Evolutionary conservation across 2,797 vertebrate species (phyloP).

Genomic region (Alca torda): DNA sequence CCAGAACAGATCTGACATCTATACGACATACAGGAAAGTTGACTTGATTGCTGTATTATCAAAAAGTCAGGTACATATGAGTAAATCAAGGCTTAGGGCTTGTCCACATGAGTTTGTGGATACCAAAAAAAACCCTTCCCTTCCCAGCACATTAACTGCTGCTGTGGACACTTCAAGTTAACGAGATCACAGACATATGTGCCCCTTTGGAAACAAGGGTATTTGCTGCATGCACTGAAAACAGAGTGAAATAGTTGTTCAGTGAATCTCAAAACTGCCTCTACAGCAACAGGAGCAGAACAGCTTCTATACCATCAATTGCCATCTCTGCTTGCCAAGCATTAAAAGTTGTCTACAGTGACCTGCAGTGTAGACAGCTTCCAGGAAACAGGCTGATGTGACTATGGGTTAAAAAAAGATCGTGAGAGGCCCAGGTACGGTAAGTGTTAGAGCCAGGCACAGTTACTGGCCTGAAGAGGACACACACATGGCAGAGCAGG

Average conservation of each 20-base stretch:
- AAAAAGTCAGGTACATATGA: not conserved
- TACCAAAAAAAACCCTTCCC: not conserved
- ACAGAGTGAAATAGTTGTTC: not conserved
- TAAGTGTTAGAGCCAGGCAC: not conserved
- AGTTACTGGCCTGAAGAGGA: not conserved
- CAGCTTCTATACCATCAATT: not conserved
- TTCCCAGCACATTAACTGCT: not conserved
- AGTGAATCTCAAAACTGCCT: not conserved
- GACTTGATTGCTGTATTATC: not conserved
- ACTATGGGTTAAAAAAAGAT: not conserved
- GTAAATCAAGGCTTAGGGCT: not conserved
- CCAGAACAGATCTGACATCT: not conserved
- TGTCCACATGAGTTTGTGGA: not conserved
- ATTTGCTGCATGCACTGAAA: not conserved
- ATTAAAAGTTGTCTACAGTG: not conserved
- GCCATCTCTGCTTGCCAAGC: not conserved
- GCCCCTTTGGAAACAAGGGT: not conserved
- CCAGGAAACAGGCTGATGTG: conserved; percentile 8
- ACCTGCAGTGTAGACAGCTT: not conserved
- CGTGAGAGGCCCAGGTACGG: not conserved
- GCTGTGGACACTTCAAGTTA: not conserved
- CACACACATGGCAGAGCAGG: not conserved
- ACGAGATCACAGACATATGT: not conserved
- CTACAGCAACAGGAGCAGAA: not conserved
- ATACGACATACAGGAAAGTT: not conserved